Conservation (phyloP, 2,888 invertebrate genomes). For the Tiliacea aurago region DNA sequence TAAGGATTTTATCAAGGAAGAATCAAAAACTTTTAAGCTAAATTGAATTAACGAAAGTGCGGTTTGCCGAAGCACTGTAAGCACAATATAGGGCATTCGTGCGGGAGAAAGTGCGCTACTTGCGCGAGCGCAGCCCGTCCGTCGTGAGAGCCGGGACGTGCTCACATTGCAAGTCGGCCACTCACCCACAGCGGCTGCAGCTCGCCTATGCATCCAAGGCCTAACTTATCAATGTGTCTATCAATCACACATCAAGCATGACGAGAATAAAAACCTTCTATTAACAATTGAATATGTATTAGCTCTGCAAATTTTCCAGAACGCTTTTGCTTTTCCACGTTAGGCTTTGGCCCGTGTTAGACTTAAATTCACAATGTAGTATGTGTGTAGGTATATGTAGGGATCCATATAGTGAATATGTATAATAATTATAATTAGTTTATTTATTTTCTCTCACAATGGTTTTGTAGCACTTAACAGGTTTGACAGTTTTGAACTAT, state of each 20-base stretch:
- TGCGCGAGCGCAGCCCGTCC: conserved; percentile 70
- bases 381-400: too few species aligned
- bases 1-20: not conserved
- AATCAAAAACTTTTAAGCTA: not conserved
- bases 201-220: conserved; percentile 34
- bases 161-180: conserved; percentile 70
- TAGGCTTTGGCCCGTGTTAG: not conserved
- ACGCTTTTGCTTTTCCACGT: not conserved
- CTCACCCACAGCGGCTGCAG: conserved; percentile 51
- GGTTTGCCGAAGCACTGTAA: conserved; percentile 74
- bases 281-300: conserved; percentile 20
- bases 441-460: too few species aligned
- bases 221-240: conserved; percentile 44
- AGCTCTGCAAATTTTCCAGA: conserved; percentile 13
- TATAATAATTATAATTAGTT: too few species aligned
- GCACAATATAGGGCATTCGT: conserved; percentile 82
- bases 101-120: conserved; percentile 82
- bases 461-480: too few species aligned
- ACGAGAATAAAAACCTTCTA: conserved; percentile 42
- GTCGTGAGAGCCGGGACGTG: conserved; percentile 82
- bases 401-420: too few species aligned
- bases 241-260: conserved; percentile 55
- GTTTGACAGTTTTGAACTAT: too few species aligned
- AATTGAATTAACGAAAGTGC: conserved; percentile 74
- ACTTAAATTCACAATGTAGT: too few species aligned